Base-by-base conservation (phyloP, 2,113 vertebrate species). In the Murina feae region DNA sequence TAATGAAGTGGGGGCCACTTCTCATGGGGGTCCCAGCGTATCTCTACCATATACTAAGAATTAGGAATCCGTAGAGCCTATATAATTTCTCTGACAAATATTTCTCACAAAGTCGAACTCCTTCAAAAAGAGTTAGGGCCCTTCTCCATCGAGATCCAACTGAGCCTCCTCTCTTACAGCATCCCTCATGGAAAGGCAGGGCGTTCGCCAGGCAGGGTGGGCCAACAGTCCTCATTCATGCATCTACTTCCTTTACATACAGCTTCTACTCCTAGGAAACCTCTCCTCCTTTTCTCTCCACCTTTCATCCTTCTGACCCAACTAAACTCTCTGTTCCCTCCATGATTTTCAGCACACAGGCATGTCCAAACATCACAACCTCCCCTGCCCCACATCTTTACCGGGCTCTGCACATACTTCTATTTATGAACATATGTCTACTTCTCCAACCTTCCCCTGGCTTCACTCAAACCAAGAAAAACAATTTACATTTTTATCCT, bases 71-170 rank as follows among this genome's bases (percentile, higher is more conserved):
- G 32, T 6, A 28, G 3, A 58, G 80, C 30, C 21, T 65, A 23
- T n/a, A 55, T 32, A 60, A 68, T 6, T 28, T 9, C 58, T 63
- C 21, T 14, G 23, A 69, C 28, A 72, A 76, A 49, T 32, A 89
- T 65, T 72, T 89, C 65, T 37, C n/a, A 95, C 44, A 87, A 81
- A 96, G 87, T 83, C 88, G 90, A 90, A 94, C 6, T 87, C 51
- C 21, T 71, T 47, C 9, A 32, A 89, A 47, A 44, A 23, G 76
- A 66, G 74, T 49, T n/a, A 58, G 89, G 11, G 79, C 32, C 25
- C n/a, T 32, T 66, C 28, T 2, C n/a, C 76, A 78, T 3, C 32
- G 55, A 89, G 32, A n/a, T 11, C 39, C 16, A 60, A 39, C 7
- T 12, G 13, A 20, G 14, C 60, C 65, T 49, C 28, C 7, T 6